phyloP scores from a whole-genome alignment of 2,113 vertebrate species.

The Sander vitreus region DNA sequence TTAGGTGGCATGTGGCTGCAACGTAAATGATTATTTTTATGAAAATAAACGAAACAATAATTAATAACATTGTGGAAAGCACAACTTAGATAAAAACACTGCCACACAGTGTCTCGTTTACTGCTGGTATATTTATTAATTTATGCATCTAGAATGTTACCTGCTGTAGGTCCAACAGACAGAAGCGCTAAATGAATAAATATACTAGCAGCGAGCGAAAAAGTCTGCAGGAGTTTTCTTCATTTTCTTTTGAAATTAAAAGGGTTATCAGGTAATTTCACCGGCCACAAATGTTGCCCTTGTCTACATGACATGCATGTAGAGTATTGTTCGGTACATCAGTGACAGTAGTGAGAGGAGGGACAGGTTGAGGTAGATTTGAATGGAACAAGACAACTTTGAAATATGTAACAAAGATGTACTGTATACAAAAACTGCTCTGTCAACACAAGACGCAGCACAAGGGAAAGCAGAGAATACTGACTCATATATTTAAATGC shows the following conservation, averaged over 20 bases:
- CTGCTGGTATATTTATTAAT: slow-evolving; percentile 13
- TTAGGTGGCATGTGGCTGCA: not conserved
- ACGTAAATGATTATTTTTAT: not conserved
- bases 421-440: slow-evolving; percentile 10
- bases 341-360: not conserved
- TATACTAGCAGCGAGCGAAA: not conserved
- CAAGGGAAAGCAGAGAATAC: not conserved
- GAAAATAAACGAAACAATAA: not conserved
- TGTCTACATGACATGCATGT: too few species aligned
- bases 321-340: not conserved
- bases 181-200: not conserved
- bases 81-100: not conserved
- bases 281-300: not conserved
- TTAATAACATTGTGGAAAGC: not conserved
- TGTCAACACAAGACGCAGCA: not conserved
- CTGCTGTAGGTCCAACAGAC: not conserved
- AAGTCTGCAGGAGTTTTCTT: not conserved
- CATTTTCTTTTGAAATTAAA: not conserved
- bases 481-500: not conserved
- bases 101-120: not conserved
- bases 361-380: not conserved
- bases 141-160: not conserved
- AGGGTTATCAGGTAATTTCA: not conserved
- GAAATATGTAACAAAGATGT: slow-evolving; percentile 1
- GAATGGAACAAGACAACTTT: not conserved